These are phyloP conservation scores for Etheostoma nigrum DNA, from an alignment of 2,797 vertebrate species.

Conservation along the genomic window DNA sequence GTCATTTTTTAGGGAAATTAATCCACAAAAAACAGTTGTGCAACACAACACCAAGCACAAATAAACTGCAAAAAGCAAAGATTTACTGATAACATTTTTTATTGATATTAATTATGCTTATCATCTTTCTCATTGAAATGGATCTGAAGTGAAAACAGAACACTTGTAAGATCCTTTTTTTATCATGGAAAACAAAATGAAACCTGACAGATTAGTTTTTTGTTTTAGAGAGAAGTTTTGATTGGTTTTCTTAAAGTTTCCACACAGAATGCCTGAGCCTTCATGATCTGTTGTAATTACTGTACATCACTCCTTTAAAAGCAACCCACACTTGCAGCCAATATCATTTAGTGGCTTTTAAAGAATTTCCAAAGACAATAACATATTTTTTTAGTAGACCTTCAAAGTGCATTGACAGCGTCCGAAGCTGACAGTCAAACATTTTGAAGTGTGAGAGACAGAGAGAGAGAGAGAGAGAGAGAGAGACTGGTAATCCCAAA, in stretches of 20 bases:
- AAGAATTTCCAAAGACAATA: conserved; percentile 29
- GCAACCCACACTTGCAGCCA: conserved; percentile 15
- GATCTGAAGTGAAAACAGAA: background rate
- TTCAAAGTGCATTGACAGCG: conserved; percentile 54
- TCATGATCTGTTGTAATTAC: conserved; percentile 12
- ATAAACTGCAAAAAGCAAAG: background rate
- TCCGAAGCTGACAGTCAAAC: conserved; percentile 44
- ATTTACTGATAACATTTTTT: background rate
- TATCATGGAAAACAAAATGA: conserved; percentile 15
- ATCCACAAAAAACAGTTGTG: background rate
- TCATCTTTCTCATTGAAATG: background rate
- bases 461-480: conserved; percentile 8
- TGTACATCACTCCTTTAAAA: conserved; percentile 6
- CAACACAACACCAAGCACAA: background rate
- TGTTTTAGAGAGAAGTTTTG: conserved; percentile 5
- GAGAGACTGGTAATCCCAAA: conserved; percentile 52
- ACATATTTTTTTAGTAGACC: conserved; percentile 26
- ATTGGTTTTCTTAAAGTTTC: conserved; percentile 14
- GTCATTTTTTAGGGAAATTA: background rate
- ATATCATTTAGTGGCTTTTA: conserved; percentile 38
- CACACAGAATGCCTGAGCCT: background rate
- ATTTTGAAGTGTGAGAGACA: conserved; percentile 40
- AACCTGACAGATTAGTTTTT: conserved; percentile 11
- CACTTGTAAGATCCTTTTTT: background rate
- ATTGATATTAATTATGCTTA: background rate